phyloP scores from a whole-genome alignment of 2,113 vertebrate species.

The Typhlomys cinereus region DNA sequence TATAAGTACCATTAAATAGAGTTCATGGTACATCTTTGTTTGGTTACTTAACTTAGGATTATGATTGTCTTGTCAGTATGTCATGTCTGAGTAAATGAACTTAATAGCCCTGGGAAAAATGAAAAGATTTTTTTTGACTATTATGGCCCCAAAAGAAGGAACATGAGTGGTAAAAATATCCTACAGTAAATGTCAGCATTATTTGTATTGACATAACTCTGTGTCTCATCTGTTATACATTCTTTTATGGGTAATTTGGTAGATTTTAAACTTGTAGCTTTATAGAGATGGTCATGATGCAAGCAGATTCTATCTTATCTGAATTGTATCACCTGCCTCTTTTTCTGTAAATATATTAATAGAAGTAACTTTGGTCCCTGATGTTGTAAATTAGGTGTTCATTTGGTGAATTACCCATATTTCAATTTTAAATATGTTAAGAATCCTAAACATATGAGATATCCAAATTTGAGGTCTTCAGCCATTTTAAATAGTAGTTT shows the following conservation, averaged over 20 bases:
- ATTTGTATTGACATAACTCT: too few species aligned
- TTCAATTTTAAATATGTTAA: neutral
- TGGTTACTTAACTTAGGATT: too few species aligned
- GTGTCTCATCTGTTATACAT: neutral
- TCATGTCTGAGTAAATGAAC: too few species aligned
- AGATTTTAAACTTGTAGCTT: neutral
- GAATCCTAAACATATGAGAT: neutral
- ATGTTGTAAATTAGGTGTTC: neutral
- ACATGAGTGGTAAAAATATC: neutral
- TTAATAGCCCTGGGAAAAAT: too few species aligned
- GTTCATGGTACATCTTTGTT: too few species aligned
- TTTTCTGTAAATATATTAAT: neutral
- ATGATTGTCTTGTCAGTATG: too few species aligned
- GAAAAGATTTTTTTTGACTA: too few species aligned
- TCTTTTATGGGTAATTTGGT: neutral
- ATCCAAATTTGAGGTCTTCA: neutral
- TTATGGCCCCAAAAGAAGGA: neutral
- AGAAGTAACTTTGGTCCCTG: neutral
- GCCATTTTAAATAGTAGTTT: neutral
- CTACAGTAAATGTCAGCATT: too few species aligned
- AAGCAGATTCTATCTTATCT: neutral
- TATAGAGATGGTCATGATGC: neutral
- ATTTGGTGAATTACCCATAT: neutral
- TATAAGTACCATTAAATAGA: neutral
- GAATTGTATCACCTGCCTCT: neutral